Conservation (phyloP, 2,113 vertebrate genomes). For the Camelus dromedarius region DNA sequence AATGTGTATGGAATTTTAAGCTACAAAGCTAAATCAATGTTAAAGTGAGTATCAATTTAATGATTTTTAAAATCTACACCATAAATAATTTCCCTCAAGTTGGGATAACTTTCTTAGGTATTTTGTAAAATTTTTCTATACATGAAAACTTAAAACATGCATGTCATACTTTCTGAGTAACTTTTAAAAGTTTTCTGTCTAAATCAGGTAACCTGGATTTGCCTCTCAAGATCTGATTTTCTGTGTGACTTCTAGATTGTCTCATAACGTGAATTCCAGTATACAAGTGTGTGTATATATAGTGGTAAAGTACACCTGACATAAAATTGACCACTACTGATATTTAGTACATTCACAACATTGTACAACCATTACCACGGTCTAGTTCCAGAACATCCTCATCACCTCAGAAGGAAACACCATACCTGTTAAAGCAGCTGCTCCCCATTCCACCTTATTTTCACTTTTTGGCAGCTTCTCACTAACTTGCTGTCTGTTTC, state of each 20-base stretch:
- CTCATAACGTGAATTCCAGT: neutral
- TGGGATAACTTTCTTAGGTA: neutral
- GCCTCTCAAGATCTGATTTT: neutral
- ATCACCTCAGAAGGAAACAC: neutral
- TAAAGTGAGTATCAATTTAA: neutral
- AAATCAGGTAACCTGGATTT: neutral
- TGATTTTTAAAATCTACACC: neutral
- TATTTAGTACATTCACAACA: neutral
- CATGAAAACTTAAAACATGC: neutral
- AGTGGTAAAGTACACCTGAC: neutral
- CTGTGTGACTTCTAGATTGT: neutral
- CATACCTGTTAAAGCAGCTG: neutral
- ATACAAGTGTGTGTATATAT: neutral
- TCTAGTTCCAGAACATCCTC: neutral
- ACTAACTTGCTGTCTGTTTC: neutral
- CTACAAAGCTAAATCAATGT: neutral
- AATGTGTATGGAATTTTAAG: neutral
- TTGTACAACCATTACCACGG: neutral
- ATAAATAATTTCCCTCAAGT: neutral
- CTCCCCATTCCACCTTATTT: neutral
- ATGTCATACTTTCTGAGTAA: neutral
- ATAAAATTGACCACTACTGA: neutral
- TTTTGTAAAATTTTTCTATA: neutral
- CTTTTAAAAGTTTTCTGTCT: neutral
- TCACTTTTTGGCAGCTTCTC: neutral